These are phyloP conservation scores for Dasypolia templi DNA, from an alignment of 2,888 invertebrate genomes.

Conservation along the genomic window DNA sequence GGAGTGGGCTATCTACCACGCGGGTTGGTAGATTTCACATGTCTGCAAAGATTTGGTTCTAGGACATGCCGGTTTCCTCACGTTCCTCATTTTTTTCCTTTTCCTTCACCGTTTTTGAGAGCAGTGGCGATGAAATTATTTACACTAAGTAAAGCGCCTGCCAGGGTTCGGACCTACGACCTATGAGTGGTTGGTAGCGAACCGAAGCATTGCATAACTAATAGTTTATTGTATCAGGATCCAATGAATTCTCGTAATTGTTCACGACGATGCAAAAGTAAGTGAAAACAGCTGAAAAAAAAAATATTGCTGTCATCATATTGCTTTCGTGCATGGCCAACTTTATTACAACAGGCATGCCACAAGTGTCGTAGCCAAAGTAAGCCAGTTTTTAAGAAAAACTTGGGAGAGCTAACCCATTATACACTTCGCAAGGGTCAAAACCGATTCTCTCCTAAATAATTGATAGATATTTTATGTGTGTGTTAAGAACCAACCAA, in stretches of 20 bases:
- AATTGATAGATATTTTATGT: no score
- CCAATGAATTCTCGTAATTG: slow-evolving; percentile 39
- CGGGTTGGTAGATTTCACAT: no score
- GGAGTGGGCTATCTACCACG: no score
- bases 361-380: not conserved
- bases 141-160: no score
- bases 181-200: not conserved
- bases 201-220: not conserved
- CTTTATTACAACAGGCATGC: not conserved
- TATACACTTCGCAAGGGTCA: not conserved
- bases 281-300: slow-evolving; percentile 57
- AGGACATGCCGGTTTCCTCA: no score
- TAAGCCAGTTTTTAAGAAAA: not conserved
- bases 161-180: no score
- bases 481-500: no score
- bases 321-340: not conserved
- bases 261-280: slow-evolving; percentile 55
- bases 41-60: no score
- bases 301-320: not conserved
- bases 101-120: no score
- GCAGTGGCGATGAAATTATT: no score
- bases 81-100: no score
- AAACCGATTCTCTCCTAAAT: no score
- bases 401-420: not conserved
- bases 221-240: slow-evolving; percentile 10